These are phyloP conservation scores for Corythornis cristatus DNA, from an alignment of 2,113 vertebrate species.

Conservation along the genomic window DNA sequence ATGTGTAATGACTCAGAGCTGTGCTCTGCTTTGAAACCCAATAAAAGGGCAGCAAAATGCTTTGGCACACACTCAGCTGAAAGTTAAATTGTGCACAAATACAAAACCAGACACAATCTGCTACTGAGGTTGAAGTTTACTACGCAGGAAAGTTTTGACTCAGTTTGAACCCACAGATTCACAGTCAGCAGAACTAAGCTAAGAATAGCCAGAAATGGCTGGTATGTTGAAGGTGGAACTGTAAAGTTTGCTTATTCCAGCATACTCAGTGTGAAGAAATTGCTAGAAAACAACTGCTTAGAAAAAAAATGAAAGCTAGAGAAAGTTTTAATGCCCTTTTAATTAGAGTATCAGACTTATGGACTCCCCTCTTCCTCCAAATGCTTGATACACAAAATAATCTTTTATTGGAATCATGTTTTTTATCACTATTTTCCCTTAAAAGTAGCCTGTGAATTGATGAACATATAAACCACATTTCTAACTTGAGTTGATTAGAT, in stretches of 20 bases:
- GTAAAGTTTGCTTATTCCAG: background rate
- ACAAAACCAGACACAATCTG: background rate
- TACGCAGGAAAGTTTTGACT: background rate
- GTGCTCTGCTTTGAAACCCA: background rate
- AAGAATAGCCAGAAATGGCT: background rate
- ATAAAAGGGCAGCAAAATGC: background rate
- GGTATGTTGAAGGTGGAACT: background rate
- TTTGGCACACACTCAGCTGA: background rate
- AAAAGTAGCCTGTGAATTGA: conserved; percentile 2
- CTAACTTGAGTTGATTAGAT: background rate
- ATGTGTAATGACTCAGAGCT: background rate
- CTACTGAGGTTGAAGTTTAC: background rate
- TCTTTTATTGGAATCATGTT: background rate
- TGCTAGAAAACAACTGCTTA: background rate
- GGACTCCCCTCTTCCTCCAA: background rate
- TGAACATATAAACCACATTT: conserved; percentile 11
- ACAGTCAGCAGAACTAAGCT: background rate
- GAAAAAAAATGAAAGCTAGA: background rate
- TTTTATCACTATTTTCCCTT: background rate
- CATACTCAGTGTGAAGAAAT: background rate
- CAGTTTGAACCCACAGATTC: background rate
- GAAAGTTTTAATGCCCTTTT: background rate
- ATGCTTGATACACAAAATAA: background rate
- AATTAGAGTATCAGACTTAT: background rate
- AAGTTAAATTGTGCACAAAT: background rate